These are phyloP conservation scores for Amaurobius ferox DNA, from an alignment of 2,888 invertebrate genomes.

Conservation along the genomic window DNA sequence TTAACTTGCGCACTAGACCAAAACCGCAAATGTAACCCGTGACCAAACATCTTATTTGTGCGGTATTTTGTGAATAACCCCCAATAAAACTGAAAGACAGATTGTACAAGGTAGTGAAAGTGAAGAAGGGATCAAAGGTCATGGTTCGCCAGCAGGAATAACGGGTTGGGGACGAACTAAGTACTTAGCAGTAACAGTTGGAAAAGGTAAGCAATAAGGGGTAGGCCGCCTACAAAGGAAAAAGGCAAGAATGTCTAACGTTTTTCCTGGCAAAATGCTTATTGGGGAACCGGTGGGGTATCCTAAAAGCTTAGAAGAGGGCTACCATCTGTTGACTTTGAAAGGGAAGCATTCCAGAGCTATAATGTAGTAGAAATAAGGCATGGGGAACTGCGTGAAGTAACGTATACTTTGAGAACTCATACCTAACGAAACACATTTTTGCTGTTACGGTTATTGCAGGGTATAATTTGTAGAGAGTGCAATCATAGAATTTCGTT, in stretches of 20 bases:
- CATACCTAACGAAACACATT: background rate
- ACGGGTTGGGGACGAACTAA: conserved; percentile 55
- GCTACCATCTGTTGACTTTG: conserved; percentile 52
- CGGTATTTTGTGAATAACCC: conserved; percentile 5
- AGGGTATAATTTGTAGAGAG: no score
- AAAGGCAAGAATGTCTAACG: conserved; percentile 28
- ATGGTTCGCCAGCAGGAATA: conserved; percentile 52
- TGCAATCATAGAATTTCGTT: no score
- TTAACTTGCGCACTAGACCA: no score
- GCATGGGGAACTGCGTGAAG: background rate
- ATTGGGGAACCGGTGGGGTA: background rate
- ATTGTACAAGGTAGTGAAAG: conserved; percentile 55
- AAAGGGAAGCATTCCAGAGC: conserved; percentile 37
- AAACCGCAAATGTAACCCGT: no score
- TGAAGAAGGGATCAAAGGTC: conserved; percentile 53
- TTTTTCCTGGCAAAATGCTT: conserved; percentile 38
- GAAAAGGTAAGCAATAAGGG: conserved; percentile 31
- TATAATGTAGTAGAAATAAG: background rate
- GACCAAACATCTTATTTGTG: no score
- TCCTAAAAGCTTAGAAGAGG: background rate
- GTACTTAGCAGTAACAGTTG: conserved; percentile 49
- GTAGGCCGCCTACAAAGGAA: conserved; percentile 30
- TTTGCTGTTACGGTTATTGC: no score
- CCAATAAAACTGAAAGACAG: conserved; percentile 7
- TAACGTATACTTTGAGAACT: background rate